Evolutionary conservation across 2,113 vertebrate genomes (phyloP).

Genomic region (Pagrus major): DNA sequence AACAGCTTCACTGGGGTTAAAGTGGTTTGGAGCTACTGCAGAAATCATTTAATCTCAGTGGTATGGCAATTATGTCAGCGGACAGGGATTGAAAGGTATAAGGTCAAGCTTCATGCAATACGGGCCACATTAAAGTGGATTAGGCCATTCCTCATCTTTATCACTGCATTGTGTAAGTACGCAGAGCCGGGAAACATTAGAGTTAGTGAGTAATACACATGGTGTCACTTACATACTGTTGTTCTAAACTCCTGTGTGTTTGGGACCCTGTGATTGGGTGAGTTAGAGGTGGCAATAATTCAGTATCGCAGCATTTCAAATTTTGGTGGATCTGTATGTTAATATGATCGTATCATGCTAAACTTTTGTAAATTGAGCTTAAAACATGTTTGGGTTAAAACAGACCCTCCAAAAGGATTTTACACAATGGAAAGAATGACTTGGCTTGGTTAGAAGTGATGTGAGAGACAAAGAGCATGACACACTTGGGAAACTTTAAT

Average conservation of each 20-base stretch:
- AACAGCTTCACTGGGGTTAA: slow-evolving; percentile 66
- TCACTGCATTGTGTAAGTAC: slow-evolving; percentile 10
- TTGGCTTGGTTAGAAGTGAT: too few species aligned
- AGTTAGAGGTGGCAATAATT: neutral
- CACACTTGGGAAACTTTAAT: too few species aligned
- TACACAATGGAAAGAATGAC: too few species aligned
- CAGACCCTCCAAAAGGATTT: too few species aligned
- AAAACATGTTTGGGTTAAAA: too few species aligned
- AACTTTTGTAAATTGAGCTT: too few species aligned
- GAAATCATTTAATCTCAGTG: slow-evolving; percentile 65
- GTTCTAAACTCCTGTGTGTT: slow-evolving; percentile 34
- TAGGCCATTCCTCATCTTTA: slow-evolving; percentile 35
- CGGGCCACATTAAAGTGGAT: slow-evolving; percentile 34
- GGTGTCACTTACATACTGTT: slow-evolving; percentile 22
- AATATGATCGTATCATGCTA: too few species aligned
- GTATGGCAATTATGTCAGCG: slow-evolving; percentile 66
- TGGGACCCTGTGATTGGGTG: neutral
- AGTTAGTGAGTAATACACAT: neutral
- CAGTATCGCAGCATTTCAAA: neutral
- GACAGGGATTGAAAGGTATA: slow-evolving; percentile 41
- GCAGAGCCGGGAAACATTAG: slow-evolving; percentile 8
- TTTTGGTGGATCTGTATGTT: neutral
- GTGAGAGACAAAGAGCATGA: too few species aligned
- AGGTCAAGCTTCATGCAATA: slow-evolving; percentile 48
- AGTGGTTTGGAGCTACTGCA: slow-evolving; percentile 60